Conservation (phyloP, 2,888 invertebrate genomes). For the Eilema griseolum region DNA sequence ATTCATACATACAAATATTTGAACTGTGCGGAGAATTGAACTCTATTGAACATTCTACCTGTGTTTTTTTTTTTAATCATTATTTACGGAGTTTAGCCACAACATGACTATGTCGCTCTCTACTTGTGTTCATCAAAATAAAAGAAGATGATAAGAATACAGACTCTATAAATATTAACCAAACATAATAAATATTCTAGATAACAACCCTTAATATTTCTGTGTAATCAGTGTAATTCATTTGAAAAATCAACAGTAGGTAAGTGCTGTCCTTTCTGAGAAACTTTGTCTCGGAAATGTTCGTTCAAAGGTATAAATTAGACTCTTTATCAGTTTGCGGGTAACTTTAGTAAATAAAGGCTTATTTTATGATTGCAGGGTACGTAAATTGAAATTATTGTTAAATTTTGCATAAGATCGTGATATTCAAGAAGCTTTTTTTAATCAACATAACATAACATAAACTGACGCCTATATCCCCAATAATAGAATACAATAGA, state of each 20-base stretch:
- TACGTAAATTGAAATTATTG: slow-evolving; percentile 69
- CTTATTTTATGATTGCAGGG: slow-evolving; percentile 66
- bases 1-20: no score
- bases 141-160: slow-evolving; percentile 8
- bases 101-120: no score
- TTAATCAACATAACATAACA: no score
- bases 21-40: no score
- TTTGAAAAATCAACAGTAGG: slow-evolving; percentile 56
- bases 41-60: no score
- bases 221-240: slow-evolving; percentile 59
- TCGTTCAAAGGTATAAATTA: slow-evolving; percentile 71
- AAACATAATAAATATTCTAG: slow-evolving; percentile 38
- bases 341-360: slow-evolving; percentile 70
- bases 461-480: no score
- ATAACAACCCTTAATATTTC: slow-evolving; percentile 49
- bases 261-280: slow-evolving; percentile 57
- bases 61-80: no score
- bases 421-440: neutral
- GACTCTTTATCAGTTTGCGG: slow-evolving; percentile 72
- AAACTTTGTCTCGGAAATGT: slow-evolving; percentile 63
- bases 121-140: no score
- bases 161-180: slow-evolving; percentile 30
- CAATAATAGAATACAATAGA: no score
- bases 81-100: no score
- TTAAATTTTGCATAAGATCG: neutral